A percentile compares a stretch with the other conserved stretches of the same genome.
Conservation (phyloP, 2,113 vertebrate genomes). For the Phylloscopus trochilus region DNA sequence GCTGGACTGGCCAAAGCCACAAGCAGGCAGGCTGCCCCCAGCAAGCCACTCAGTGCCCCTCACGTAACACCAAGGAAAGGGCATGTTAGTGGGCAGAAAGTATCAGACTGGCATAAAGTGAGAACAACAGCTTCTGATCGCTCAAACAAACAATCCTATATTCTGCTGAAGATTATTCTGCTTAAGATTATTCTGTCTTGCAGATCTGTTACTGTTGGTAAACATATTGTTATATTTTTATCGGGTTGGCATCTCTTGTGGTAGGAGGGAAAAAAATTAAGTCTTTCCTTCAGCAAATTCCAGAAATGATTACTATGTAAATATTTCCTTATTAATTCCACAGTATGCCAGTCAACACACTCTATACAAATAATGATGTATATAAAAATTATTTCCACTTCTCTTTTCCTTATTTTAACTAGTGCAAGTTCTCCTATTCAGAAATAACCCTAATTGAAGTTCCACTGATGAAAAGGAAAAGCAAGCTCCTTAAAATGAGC, state of each 20-base stretch:
- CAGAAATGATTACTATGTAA: slow-evolving; percentile 2
- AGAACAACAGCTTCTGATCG: neutral
- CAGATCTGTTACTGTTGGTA: neutral
- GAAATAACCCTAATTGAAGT: slow-evolving; percentile 35
- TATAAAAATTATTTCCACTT: neutral
- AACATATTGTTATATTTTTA: neutral
- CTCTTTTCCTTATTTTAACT: neutral
- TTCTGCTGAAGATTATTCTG: neutral
- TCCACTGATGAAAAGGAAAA: slow-evolving; percentile 22
- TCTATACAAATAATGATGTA: neutral
- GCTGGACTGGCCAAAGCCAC: neutral
- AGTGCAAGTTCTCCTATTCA: neutral
- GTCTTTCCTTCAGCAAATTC: neutral
- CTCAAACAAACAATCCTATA: neutral
- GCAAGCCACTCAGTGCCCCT: neutral
- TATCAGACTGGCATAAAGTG: neutral
- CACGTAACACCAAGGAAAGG: neutral
- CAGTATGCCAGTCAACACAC: neutral
- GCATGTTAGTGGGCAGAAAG: rapidly evolving
- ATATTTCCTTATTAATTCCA: slow-evolving; percentile 9
- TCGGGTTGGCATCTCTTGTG: neutral
- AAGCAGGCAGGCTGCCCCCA: neutral
- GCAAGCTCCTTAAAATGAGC: slow-evolving; percentile 9
- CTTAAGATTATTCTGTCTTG: neutral
- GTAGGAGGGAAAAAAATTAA: neutral